Percentiles rank a stretch among this genome's conserved stretches.
phyloP scores from a whole-genome alignment of 35 echinoderm and acorn worm species.

The Ptychodera flava region DNA sequence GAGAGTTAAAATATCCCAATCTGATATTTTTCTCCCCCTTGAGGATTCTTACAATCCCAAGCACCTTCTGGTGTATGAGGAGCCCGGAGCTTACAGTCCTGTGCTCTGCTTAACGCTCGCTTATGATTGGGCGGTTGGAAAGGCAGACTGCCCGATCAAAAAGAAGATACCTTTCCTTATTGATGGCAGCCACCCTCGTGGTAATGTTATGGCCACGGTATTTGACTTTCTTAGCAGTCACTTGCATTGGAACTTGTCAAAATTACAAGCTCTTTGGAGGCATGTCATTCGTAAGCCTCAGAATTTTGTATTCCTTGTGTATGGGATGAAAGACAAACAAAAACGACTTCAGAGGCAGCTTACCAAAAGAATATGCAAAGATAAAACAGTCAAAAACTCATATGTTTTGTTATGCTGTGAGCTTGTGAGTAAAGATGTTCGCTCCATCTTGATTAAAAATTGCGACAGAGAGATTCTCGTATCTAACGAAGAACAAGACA shows the following conservation, averaged over 20 bases:
- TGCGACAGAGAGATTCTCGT: neutral
- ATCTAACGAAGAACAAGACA: neutral
- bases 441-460: neutral
- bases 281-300: neutral
- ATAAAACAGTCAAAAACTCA: neutral
- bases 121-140: neutral
- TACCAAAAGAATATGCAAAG: neutral
- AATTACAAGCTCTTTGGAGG: neutral
- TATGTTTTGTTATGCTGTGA: neutral
- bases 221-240: neutral
- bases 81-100: neutral
- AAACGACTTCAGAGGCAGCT: neutral
- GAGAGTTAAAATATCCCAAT: neutral
- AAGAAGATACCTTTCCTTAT: neutral
- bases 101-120: neutral
- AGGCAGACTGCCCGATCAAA: neutral
- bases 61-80: neutral
- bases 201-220: neutral
- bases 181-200: neutral
- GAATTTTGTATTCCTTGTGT: neutral
- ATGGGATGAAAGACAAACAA: neutral
- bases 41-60: neutral
- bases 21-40: neutral
- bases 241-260: neutral
- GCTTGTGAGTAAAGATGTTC: neutral